Base-by-base conservation (phyloP, 2,113 vertebrate genomes). In the Amphilophus citrinellus region DNA sequence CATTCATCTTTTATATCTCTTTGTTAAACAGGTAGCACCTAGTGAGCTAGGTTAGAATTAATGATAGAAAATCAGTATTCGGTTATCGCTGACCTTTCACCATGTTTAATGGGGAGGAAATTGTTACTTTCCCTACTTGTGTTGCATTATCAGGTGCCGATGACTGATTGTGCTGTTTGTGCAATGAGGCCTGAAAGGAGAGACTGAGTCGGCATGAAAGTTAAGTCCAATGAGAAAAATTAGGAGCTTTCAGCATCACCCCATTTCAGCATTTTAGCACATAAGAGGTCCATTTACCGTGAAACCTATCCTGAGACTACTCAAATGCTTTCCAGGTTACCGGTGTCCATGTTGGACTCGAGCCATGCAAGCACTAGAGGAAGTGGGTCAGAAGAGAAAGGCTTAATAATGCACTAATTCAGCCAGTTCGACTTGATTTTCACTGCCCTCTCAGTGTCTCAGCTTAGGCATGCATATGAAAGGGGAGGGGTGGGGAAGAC, bases 371-470 rank as follows among this genome's bases (percentile, higher is more conserved):
- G 86, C 27, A 82, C 80, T 13, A 50, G 61, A 71, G 85, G 76
- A 88, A 91, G 76, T 91, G 86, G 89, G 87, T 90, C 85, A 32
- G 57, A 61, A 65, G 81, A 68, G 71, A 84, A 57, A 79, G 66
- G 50, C 80, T 84, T 90, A 57, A 92, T 89, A 85, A 91, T 87
- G 82, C 68, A 89, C 80, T 89, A 89, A 90, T 92, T 93, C 90
- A 91, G 65, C 66, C 61, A 50, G 42, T 84, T 84, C 2, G 27
- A 83, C 84, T 77, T 10, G 61, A 77, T 61, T 73, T 85, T 83
- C 37, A 44, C 7, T 75, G 13, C 39, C 68, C 53, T 78, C 44
- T 39, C 62, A 30, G 24, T 53, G 63, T 60, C 14, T 37, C 42
- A 61, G 61, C 35, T 79, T 56, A 35, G 42, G 56, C 44, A 80